phyloP scores from a whole-genome alignment of 2,113 vertebrate species.

The Seriola dumerili region DNA sequence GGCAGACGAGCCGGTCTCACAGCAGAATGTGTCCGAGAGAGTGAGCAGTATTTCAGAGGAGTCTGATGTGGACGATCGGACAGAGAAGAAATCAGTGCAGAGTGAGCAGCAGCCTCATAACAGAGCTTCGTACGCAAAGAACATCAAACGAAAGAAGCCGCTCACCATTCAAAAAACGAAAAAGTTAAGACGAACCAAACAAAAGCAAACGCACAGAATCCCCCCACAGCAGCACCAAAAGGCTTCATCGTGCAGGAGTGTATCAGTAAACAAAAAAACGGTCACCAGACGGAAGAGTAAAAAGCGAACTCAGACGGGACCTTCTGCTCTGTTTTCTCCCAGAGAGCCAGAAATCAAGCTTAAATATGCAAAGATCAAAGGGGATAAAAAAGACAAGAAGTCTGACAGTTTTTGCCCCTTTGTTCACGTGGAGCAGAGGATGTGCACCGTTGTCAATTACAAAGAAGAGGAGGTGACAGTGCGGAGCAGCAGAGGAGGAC shows the following conservation, averaged over 20 bases:
- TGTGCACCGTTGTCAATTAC: conserved; percentile 82
- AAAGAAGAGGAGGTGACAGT: conserved; percentile 70
- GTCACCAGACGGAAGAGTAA: conserved; percentile 42
- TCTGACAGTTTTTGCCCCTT: conserved; percentile 77
- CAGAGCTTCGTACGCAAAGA: neutral
- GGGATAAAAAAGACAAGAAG: conserved; percentile 65
- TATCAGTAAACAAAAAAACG: neutral
- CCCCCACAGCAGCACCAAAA: neutral
- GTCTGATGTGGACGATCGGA: conserved; percentile 1
- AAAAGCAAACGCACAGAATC: conserved; percentile 5
- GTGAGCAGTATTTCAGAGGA: conserved; percentile 31
- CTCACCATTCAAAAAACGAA: neutral
- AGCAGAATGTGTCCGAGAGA: accelerated
- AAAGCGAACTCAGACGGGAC: neutral
- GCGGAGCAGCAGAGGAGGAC: conserved; percentile 5
- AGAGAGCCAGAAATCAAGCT: conserved; percentile 81
- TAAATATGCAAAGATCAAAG: conserved; percentile 63
- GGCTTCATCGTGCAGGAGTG: neutral
- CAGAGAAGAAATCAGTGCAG: conserved; percentile 18
- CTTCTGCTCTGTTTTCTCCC: conserved; percentile 61
- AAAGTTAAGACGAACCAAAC: conserved; percentile 4
- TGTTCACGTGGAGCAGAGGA: conserved; percentile 67
- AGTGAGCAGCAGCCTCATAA: neutral
- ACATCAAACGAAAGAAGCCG: neutral
- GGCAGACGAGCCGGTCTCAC: conserved; percentile 10